Evolutionary conservation across 1,140 invertebrate species (phyloP).

Genomic region (Trachymyrmex septentrionalis): DNA sequence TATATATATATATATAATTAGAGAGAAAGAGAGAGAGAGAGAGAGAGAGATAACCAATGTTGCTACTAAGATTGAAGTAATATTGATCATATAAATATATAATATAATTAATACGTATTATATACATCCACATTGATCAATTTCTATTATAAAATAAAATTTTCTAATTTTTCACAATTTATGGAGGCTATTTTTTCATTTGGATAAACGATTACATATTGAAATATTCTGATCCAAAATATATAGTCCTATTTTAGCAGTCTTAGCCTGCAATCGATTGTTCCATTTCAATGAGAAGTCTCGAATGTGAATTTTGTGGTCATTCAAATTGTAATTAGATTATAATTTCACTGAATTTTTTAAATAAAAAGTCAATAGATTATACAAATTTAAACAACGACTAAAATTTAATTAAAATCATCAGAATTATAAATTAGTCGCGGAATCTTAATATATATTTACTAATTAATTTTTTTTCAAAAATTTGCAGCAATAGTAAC

Average conservation of each 20-base stretch:
- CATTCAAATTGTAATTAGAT: too few species aligned
- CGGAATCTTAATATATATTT: background rate
- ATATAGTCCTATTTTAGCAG: constrained; percentile 1
- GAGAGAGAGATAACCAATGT: too few species aligned
- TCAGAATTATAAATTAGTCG: background rate
- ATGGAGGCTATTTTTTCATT: background rate
- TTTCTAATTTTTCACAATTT: constrained; percentile 3
- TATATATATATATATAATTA: too few species aligned
- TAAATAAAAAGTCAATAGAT: background rate
- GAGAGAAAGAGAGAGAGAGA: too few species aligned
- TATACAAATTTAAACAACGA: background rate
- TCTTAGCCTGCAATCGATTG: constrained; percentile 31
- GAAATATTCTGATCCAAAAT: constrained; percentile 23
- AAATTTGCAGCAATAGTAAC: background rate
- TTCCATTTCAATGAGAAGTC: constrained; percentile 30
- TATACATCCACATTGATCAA: too few species aligned
- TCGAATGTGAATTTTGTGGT: background rate
- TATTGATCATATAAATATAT: too few species aligned
- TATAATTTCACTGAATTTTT: background rate
- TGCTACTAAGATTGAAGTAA: too few species aligned
- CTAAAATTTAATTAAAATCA: background rate
- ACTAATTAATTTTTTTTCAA: background rate
- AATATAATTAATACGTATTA: too few species aligned
- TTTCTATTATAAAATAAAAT: background rate
- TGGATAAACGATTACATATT: background rate